phyloP scores from a whole-genome alignment of 2,113 vertebrate genomes.

The Ailurus styani region DNA sequence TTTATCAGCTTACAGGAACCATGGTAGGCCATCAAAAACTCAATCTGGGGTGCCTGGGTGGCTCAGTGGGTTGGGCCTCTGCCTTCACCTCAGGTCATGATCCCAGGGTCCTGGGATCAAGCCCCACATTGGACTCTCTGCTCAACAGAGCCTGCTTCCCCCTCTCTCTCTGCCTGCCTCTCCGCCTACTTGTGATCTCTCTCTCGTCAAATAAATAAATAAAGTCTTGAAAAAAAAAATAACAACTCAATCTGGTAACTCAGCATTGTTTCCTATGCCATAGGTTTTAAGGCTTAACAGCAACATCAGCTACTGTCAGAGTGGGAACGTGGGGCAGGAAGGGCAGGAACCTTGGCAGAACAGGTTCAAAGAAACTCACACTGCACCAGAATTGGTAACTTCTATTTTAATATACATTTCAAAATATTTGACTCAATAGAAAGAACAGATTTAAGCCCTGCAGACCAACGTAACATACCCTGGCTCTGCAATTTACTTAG shows the following conservation, averaged over 20 bases:
- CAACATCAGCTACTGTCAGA: not conserved
- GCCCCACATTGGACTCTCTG: no score
- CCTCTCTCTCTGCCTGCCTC: no score
- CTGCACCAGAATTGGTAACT: not conserved
- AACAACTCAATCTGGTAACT: conserved; percentile 7
- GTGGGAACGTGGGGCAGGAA: not conserved
- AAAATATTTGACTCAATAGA: conserved; percentile 21
- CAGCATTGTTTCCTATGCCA: not conserved
- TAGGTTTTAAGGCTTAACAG: not conserved
- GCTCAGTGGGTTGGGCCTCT: no score
- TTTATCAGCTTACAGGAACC: not conserved
- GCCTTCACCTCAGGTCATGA: no score
- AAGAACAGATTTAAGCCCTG: not conserved
- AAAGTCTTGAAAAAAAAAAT: no score
- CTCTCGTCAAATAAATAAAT: no score
- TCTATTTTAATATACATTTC: not conserved
- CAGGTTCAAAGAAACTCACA: conserved; percentile 17
- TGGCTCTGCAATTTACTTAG: not conserved
- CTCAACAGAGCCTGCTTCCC: no score
- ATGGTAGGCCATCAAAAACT: not conserved
- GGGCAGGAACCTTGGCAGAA: not conserved
- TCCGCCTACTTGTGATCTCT: no score
- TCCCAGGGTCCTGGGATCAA: no score
- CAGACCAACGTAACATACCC: not conserved
- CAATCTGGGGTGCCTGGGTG: no score